Conservation (phyloP, 2,797 vertebrate species). For the Triplophysa yarkandensis region DNA sequence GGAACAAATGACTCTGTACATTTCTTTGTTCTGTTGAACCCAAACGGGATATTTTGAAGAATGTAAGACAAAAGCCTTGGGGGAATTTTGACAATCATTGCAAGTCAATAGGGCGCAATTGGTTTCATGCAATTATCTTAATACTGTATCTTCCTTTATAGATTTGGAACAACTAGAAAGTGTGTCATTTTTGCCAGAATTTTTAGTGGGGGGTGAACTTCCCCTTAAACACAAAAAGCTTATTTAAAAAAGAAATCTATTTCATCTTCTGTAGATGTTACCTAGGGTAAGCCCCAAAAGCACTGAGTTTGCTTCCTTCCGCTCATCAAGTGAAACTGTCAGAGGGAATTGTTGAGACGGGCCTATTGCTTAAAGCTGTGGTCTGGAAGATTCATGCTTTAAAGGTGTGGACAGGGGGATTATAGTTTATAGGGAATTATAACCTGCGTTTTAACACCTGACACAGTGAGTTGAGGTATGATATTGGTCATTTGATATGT, state of each 20-base stretch:
- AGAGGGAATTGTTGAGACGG: constrained; percentile 4
- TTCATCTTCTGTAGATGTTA: constrained; percentile 26
- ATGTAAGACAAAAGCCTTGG: no score
- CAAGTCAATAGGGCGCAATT: no score
- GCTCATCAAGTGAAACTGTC: constrained; percentile 34
- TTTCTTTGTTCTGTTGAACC: no score
- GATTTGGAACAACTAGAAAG: no score
- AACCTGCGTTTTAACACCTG: constrained; percentile 27
- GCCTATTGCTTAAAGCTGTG: background rate
- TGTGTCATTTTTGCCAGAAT: no score
- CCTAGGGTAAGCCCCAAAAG: constrained; percentile 29
- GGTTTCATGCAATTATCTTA: no score
- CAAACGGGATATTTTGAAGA: no score
- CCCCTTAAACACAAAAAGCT: no score
- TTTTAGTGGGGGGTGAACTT: no score
- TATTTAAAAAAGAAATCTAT: constrained; percentile 13
- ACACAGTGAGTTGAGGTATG: constrained; percentile 38
- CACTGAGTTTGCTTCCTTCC: constrained; percentile 20
- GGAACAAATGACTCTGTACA: no score
- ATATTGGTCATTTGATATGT: constrained; percentile 27
- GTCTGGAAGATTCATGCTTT: constrained; percentile 19
- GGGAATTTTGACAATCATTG: no score
- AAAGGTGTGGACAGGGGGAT: constrained; percentile 26
- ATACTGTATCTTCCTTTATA: no score
- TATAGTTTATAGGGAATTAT: constrained; percentile 33